Conservation (phyloP, 1,140 invertebrate species). For the Conopomorpha cramerella region DNA sequence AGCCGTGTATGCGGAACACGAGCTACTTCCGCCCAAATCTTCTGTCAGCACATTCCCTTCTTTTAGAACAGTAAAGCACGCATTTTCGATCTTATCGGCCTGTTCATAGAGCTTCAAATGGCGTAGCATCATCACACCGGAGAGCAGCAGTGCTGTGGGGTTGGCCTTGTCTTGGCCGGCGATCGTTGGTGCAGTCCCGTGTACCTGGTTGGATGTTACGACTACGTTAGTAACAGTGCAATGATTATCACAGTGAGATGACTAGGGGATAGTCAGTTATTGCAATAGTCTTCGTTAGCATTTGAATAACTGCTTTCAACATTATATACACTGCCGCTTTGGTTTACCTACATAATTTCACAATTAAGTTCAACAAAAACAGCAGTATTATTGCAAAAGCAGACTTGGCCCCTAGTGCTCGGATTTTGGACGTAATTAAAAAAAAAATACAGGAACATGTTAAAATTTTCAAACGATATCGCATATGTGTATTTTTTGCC, state of each 20-base stretch:
- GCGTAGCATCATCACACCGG: constrained; percentile 98
- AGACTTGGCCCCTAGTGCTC: too few relatives aligned
- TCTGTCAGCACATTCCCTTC: constrained; percentile 86
- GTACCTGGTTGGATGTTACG: constrained; percentile 73
- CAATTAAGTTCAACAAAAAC: too few relatives aligned
- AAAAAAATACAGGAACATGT: too few relatives aligned
- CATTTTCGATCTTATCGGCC: constrained; percentile 85
- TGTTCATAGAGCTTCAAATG: constrained; percentile 84
- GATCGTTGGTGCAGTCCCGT: constrained; percentile 99
- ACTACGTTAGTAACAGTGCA: neutral
- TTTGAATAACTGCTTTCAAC: too few relatives aligned
- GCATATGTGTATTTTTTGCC: too few relatives aligned
- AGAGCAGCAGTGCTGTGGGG: constrained; percentile 95
- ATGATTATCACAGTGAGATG: neutral
- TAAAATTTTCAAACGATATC: too few relatives aligned
- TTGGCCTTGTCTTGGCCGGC: constrained; percentile 98
- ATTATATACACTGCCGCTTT: too few relatives aligned
- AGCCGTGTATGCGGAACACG: constrained; percentile 26
- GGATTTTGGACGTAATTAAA: too few relatives aligned
- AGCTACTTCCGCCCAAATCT: constrained; percentile 84
- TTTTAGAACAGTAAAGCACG: constrained; percentile 90
- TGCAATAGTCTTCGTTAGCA: too few relatives aligned
- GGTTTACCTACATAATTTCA: too few relatives aligned
- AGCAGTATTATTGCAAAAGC: too few relatives aligned
- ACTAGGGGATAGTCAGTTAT: too few relatives aligned